These are phyloP conservation scores for Xenopus borealis DNA, from an alignment of 2,113 vertebrate genomes.

Conservation along the genomic window DNA sequence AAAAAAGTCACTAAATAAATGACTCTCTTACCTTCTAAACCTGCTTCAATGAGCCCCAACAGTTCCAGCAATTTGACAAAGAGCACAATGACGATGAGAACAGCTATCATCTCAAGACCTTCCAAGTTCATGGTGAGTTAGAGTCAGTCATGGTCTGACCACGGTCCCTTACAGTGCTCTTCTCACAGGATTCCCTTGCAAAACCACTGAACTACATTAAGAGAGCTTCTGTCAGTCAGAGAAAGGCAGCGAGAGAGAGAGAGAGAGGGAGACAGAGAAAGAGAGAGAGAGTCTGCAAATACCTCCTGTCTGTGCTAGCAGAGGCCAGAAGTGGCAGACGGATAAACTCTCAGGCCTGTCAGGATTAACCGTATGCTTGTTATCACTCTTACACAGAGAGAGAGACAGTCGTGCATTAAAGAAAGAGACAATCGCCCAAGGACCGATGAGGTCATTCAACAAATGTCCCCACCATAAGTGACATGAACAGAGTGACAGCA, in stretches of 20 bases:
- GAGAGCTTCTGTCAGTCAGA: conserved; percentile 56
- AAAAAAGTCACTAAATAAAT: no score
- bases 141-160: conserved; percentile 72
- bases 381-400: conserved; percentile 50
- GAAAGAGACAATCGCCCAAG: conserved; percentile 42
- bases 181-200: conserved; percentile 62
- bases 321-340: conserved; percentile 58
- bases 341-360: conserved; percentile 54
- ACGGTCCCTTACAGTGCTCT: conserved; percentile 60
- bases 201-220: conserved; percentile 77
- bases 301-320: conserved; percentile 53
- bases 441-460: conserved; percentile 47
- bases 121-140: conserved; percentile 91
- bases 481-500: conserved; percentile 22
- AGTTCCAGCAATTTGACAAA: conserved; percentile 96
- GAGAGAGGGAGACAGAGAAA: conserved; percentile 50
- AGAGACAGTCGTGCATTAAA: conserved; percentile 46
- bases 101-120: conserved; percentile 96
- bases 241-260: conserved; percentile 53
- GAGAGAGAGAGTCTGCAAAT: conserved; percentile 55
- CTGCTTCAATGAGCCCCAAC: conserved; percentile 90
- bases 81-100: conserved; percentile 89
- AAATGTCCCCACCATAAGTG: conserved; percentile 40
- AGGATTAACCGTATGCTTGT: conserved; percentile 49
- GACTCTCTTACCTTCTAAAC: conserved; percentile 86